These are phyloP conservation scores for Alcedo quadribrachys DNA, from an alignment of 2,797 vertebrate genomes.

Conservation along the genomic window DNA sequence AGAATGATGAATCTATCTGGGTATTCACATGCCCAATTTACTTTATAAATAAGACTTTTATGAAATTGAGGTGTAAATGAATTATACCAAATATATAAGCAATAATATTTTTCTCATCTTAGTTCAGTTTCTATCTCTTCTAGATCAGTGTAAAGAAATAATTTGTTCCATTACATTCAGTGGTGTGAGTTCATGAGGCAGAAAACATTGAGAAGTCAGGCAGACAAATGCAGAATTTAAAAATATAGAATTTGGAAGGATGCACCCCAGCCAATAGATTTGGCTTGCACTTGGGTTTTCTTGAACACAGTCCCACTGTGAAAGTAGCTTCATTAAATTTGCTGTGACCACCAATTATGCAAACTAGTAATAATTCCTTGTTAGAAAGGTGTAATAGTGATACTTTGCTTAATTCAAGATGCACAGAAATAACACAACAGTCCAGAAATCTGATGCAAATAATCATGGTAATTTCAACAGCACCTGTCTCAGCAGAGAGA, in stretches of 20 bases:
- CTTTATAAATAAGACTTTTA: not conserved
- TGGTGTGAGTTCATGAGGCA: accelerated
- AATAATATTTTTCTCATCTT: not conserved
- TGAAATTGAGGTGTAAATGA: not conserved
- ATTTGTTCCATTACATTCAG: not conserved
- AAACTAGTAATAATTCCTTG: not conserved
- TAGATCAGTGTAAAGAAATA: not conserved
- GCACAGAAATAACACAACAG: not conserved
- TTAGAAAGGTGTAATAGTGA: not conserved
- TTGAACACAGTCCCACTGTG: not conserved
- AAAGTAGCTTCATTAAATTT: not conserved
- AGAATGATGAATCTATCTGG: not conserved
- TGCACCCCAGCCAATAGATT: not conserved
- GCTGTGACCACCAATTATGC: not conserved
- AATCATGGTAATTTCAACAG: not conserved
- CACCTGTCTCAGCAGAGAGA: not conserved
- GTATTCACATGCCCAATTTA: not conserved
- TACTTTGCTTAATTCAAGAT: not conserved
- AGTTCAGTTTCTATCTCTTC: not conserved
- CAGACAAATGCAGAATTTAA: not conserved
- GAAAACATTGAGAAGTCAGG: not conserved
- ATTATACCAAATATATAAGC: not conserved
- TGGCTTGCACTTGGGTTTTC: not conserved
- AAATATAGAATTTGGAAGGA: not conserved
- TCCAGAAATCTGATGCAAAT: not conserved